Evolutionary conservation across 30 jellyfish, hydroid and myxozoan species (phyloP), one percentile per base, ranked within the genome.

Genomic region (Pseudorhiza aurosa): DNA sequence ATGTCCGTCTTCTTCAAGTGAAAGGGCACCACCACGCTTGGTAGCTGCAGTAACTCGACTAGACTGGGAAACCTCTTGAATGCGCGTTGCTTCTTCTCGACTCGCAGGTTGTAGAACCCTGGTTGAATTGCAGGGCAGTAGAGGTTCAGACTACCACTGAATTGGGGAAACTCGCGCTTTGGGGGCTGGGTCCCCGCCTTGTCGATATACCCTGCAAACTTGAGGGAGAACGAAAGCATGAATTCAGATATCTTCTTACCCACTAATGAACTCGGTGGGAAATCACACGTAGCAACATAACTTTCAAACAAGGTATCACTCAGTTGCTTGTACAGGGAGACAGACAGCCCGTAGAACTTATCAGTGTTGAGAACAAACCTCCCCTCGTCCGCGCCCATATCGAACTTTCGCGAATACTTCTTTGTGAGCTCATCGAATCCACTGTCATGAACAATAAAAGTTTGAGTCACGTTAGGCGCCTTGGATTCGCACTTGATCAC

Each of bases 401-500:
- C 89, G 26, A 77, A 77, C 67, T 59, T 55, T 44, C 46, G 37
- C 0, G 72, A 60, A 2, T 9, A 77, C 17, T 28, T 44, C 10
- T 64, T 75, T 32, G 32, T 40, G 18, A 51, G 49, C 42, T 28
- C 32, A 11, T 25, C 65, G 47, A 77, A 77, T 28, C 77, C 80
- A 37, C 77, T 58, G 43, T 77, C 89, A 77, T 35, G 44, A 9
- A 77, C 89, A 29, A 60, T 55, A 47, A 62, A 77, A 0, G 68
- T 63, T n/a, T 77, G 78, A 17, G 47, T 70, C 40, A 46, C 30
- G 12, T 77, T 81, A 26, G 65, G 59, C 5, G 63, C 65, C 11
- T 58, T 77, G 32, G 89, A 58, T 30, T 77, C 89, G 57, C 89
- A 77, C 39, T 55, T 77, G 49, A 77, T 39, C 21, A 63, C 77